phyloP scores from a whole-genome alignment of 2,113 vertebrate species.

The Hippolais icterina region DNA sequence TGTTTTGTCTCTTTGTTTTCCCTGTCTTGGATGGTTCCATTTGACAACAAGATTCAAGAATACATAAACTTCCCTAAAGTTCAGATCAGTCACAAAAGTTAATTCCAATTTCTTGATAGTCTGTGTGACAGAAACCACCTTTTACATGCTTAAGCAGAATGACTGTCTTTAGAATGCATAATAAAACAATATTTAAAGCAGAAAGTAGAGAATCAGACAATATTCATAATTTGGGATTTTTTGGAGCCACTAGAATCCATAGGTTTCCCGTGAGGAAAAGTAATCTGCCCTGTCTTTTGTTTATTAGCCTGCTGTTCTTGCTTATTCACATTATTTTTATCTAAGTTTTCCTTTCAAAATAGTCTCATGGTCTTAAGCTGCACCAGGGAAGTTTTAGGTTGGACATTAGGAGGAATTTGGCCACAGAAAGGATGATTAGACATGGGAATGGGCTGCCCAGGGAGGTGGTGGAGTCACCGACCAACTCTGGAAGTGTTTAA shows the following conservation, averaged over 20 bases:
- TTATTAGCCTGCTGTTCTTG: background rate
- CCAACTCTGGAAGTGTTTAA: background rate
- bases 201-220: background rate
- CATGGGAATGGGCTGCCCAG: background rate
- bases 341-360: background rate
- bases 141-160: background rate
- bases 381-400: background rate
- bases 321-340: background rate
- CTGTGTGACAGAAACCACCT: background rate
- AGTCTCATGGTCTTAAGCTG: background rate
- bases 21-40: background rate
- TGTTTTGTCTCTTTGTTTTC: background rate
- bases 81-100: background rate
- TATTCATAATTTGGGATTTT: background rate
- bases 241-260: background rate
- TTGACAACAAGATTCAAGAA: background rate
- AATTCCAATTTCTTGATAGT: background rate
- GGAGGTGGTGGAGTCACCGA: background rate
- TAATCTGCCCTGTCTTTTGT: background rate
- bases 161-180: background rate
- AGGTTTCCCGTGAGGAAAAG: background rate
- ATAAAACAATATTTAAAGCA: background rate
- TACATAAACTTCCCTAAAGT: background rate
- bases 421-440: background rate
- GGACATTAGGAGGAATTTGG: background rate